Conservation (phyloP, 2,888 invertebrate genomes). For the Eupelmus urozonus region DNA sequence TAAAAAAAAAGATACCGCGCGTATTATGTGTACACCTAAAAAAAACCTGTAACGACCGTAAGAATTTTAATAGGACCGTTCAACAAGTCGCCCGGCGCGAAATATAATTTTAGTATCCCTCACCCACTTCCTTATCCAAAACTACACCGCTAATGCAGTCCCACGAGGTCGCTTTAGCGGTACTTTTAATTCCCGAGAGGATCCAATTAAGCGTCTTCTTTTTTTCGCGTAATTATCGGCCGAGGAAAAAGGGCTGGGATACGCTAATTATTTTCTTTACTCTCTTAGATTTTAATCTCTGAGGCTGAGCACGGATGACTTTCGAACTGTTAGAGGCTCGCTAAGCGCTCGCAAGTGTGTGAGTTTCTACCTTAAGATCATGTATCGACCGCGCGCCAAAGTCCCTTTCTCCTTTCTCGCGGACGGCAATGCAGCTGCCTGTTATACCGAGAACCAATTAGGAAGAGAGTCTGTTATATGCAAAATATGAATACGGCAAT, state of each 20-base stretch:
- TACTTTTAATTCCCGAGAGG: neutral
- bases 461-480: conserved; percentile 17
- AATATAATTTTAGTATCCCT: conserved; percentile 64
- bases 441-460: conserved; percentile 62
- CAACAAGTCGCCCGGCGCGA: conserved; percentile 63
- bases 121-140: neutral
- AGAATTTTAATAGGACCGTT: conserved; percentile 46
- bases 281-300: conserved; percentile 8
- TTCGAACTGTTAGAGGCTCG: neutral
- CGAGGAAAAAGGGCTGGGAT: neutral
- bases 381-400: conserved; percentile 57
- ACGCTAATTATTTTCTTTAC: conserved; percentile 17
- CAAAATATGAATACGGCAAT: too few species aligned
- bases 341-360: neutral
- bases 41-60: neutral
- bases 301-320: neutral
- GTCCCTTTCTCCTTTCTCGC: conserved; percentile 51
- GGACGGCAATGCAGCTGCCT: conserved; percentile 70
- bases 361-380: conserved; percentile 39
- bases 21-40: conserved; percentile 1
- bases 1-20: neutral
- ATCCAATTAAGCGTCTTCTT: conserved; percentile 26
- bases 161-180: neutral
- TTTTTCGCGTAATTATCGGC: neutral
- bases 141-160: too few species aligned